Percentiles rank a stretch among this genome's conserved stretches.
Evolutionary conservation across 2,888 invertebrate genomes (phyloP).

Genomic region (Ethmia dodecea): DNA sequence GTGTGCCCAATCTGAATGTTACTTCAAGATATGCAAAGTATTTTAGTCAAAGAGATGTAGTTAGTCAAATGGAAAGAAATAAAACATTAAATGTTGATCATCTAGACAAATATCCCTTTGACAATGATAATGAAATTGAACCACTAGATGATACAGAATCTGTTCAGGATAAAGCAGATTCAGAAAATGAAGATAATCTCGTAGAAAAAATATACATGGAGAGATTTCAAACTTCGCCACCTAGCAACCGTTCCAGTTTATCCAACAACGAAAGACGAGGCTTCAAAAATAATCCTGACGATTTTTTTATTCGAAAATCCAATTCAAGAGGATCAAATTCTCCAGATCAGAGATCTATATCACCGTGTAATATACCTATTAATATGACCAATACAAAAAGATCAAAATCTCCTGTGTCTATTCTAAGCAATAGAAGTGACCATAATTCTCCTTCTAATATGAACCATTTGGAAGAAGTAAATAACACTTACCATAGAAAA

Average conservation of each 20-base stretch:
- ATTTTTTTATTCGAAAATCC: constrained; percentile 48
- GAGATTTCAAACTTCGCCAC: constrained; percentile 48
- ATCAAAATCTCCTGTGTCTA: constrained; percentile 6
- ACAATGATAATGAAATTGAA: constrained; percentile 21
- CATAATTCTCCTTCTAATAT: neutral
- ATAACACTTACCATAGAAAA: constrained; percentile 19
- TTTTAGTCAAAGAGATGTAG: constrained; percentile 63
- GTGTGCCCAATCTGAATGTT: constrained; percentile 69
- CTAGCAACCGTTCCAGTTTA: constrained; percentile 33
- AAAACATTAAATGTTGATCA: constrained; percentile 27
- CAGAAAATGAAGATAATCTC: constrained; percentile 47
- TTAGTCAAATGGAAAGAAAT: constrained; percentile 46
- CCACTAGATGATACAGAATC: constrained; percentile 28
- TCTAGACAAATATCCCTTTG: constrained; percentile 22
- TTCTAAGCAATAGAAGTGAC: constrained; percentile 1
- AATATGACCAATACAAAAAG: neutral
- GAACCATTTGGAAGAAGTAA: neutral
- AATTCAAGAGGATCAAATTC: constrained; percentile 36
- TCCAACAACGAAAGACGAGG: constrained; percentile 25
- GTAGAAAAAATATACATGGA: constrained; percentile 61
- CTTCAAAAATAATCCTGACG: constrained; percentile 28
- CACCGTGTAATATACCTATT: constrained; percentile 10
- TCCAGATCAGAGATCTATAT: constrained; percentile 21
- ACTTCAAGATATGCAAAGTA: constrained; percentile 72
- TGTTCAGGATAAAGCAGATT: constrained; percentile 22